A percentile compares a stretch with the other conserved stretches of the same genome.
These are phyloP conservation scores for Neoitamus cyanurus DNA, from an alignment of 2,888 invertebrate species.

Conservation along the genomic window DNA sequence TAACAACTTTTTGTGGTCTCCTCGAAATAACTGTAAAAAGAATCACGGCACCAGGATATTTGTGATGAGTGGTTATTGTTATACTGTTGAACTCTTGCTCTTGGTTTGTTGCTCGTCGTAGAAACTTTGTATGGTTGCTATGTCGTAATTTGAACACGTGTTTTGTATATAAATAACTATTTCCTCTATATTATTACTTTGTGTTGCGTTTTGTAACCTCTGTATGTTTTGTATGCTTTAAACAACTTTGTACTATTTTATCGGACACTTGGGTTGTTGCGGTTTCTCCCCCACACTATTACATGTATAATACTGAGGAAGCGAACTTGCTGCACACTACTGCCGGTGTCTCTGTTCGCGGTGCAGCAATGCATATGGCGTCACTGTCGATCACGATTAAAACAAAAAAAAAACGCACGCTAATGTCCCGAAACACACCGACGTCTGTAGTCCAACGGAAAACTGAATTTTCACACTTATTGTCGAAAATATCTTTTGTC, in stretches of 20 bases:
- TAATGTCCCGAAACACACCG: not conserved
- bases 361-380: not conserved
- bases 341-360: not conserved
- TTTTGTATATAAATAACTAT: slow-evolving; percentile 47
- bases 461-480: slow-evolving; percentile 25
- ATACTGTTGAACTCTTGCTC: slow-evolving; percentile 44
- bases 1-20: slow-evolving; percentile 14
- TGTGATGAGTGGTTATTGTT: slow-evolving; percentile 46
- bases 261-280: slow-evolving; percentile 58
- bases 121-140: slow-evolving; percentile 49
- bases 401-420: slow-evolving; percentile 7
- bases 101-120: slow-evolving; percentile 51
- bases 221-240: slow-evolving; percentile 28
- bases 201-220: slow-evolving; percentile 46
- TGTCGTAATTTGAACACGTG: slow-evolving; percentile 36
- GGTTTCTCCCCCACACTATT: slow-evolving; percentile 53
- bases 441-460: not conserved
- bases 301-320: not conserved
- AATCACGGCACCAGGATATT: slow-evolving; percentile 50
- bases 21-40: not conserved
- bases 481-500: slow-evolving; percentile 32
- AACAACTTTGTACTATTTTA: slow-evolving; percentile 58
- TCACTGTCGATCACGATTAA: not conserved
- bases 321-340: slow-evolving; percentile 26
- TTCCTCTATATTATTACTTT: slow-evolving; percentile 30